Conservation (phyloP, 2,113 vertebrate species). For the Myotis brandtii region DNA sequence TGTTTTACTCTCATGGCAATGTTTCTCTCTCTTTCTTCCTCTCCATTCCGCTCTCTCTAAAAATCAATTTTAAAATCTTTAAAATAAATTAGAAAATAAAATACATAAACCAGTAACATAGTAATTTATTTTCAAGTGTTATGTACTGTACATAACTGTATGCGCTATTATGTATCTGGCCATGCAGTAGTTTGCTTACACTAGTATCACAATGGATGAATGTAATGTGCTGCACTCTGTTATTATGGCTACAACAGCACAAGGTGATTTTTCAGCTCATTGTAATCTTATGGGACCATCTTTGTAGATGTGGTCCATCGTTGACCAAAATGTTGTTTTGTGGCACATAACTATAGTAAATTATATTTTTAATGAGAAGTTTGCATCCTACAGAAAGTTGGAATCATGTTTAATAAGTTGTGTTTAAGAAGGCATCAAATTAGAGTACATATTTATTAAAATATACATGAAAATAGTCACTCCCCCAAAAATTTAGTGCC, state of each 20-base stretch:
- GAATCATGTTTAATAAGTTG: neutral
- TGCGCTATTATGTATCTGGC: neutral
- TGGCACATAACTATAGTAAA: neutral
- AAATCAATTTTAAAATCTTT: too few relatives aligned
- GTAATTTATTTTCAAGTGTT: neutral
- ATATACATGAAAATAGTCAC: neutral
- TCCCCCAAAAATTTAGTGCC: neutral
- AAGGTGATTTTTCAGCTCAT: neutral
- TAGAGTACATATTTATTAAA: neutral
- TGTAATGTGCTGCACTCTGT: neutral
- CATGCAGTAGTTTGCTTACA: neutral
- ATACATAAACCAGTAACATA: neutral
- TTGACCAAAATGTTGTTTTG: neutral
- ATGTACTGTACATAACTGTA: neutral
- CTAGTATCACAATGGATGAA: neutral
- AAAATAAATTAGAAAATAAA: neutral
- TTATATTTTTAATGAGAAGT: neutral
- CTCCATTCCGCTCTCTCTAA: too few relatives aligned
- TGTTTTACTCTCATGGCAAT: too few relatives aligned
- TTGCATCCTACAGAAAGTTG: neutral
- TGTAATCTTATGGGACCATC: neutral
- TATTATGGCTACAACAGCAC: neutral
- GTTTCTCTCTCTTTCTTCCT: too few relatives aligned
- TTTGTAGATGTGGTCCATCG: neutral
- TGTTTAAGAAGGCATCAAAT: constrained; percentile 13